phyloP scores from a whole-genome alignment of 2,888 invertebrate species.

The Synergus japonicus region DNA sequence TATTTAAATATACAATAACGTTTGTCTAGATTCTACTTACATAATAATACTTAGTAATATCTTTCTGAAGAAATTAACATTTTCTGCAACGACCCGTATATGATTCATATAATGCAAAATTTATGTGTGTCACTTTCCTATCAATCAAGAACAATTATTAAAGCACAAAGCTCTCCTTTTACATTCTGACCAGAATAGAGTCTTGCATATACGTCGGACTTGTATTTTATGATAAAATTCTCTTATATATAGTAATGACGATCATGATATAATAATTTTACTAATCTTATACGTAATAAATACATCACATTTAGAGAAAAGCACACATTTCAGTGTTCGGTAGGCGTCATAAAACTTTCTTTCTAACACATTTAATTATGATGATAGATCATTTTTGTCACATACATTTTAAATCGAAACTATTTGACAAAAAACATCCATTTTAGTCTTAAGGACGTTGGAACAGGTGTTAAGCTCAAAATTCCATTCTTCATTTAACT shows the following conservation, averaged over 20 bases:
- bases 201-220: constrained; percentile 29
- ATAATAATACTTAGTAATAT: constrained; percentile 46
- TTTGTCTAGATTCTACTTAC: constrained; percentile 44
- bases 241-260: constrained; percentile 57
- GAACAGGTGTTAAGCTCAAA: too few relatives aligned
- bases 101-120: constrained; percentile 43
- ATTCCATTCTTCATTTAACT: too few relatives aligned
- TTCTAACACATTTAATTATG: constrained; percentile 48
- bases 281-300: constrained; percentile 60
- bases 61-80: constrained; percentile 40
- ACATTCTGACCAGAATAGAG: constrained; percentile 15
- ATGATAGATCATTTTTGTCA: constrained; percentile 40
- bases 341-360: constrained; percentile 57
- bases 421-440: constrained; percentile 24
- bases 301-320: constrained; percentile 67
- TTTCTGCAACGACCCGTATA: constrained; percentile 41
- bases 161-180: constrained; percentile 46
- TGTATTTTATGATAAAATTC: constrained; percentile 52
- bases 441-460: constrained; percentile 6
- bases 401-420: constrained; percentile 17
- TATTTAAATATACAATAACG: constrained; percentile 51
- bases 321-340: constrained; percentile 55
- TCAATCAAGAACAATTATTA: constrained; percentile 28
- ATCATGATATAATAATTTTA: constrained; percentile 42
- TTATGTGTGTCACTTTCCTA: neutral